Evolutionary conservation across 2,113 vertebrate genomes (phyloP).

Genomic region (Misgurnus anguillicaudatus): DNA sequence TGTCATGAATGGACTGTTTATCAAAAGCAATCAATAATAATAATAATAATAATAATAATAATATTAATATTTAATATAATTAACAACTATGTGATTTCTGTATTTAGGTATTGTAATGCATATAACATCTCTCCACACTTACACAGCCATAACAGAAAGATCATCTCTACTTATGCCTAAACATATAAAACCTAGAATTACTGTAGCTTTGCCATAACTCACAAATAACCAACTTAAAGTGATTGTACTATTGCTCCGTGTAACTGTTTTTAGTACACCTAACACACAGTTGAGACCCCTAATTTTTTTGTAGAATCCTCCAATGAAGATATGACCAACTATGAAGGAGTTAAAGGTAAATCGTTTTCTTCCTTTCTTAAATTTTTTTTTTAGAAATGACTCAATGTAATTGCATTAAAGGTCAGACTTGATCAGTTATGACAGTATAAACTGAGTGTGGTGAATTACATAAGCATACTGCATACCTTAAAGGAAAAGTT

Average conservation of each 20-base stretch:
- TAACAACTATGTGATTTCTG: not conserved
- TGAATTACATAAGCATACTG: not conserved
- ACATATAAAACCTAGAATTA: constrained; percentile 63
- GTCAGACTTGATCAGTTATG: not conserved
- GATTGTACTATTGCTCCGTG: not conserved
- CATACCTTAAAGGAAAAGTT: not conserved
- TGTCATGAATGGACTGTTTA: no score
- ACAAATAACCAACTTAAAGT: not conserved
- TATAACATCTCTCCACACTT: not conserved
- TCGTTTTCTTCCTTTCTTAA: not conserved
- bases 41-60: not conserved
- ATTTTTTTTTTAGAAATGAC: no score
- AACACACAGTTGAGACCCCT: not conserved
- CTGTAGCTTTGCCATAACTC: constrained; percentile 20
- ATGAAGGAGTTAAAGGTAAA: constrained; percentile 9
- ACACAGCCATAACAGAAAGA: constrained; percentile 45
- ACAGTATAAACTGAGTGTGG: not conserved
- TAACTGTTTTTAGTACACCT: no score
- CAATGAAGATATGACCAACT: constrained; percentile 28
- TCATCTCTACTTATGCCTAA: constrained; percentile 64
- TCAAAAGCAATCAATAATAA: no score
- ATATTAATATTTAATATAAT: not conserved
- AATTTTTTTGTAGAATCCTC: constrained; percentile 32
- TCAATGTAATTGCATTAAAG: not conserved
- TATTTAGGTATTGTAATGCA: not conserved